Evolutionary conservation across 2,797 vertebrate genomes (phyloP).

Genomic region (Lycodopsis pacificus): DNA sequence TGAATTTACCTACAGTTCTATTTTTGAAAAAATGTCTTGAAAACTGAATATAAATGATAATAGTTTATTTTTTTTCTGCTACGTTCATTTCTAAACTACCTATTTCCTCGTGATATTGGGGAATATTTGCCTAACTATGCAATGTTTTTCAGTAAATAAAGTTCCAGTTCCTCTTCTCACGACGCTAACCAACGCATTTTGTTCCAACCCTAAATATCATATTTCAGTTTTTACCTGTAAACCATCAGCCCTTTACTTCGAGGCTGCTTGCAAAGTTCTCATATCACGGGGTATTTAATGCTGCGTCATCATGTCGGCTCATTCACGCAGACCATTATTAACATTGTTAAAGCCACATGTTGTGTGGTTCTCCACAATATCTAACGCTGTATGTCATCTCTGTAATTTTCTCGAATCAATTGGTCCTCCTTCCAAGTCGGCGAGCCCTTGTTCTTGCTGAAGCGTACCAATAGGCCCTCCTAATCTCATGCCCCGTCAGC

Average conservation of each 20-base stretch:
- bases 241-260: slow-evolving; percentile 27
- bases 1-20: background rate
- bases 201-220: background rate
- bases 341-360: slow-evolving; percentile 1
- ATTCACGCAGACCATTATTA: background rate
- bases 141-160: slow-evolving; percentile 5
- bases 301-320: background rate
- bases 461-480: slow-evolving; percentile 22
- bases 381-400: slow-evolving; percentile 8
- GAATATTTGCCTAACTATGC: slow-evolving; percentile 26
- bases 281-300: background rate
- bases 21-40: slow-evolving; percentile 18
- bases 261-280: background rate
- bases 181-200: slow-evolving; percentile 11
- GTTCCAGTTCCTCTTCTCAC: background rate
- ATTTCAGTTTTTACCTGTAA: slow-evolving; percentile 70
- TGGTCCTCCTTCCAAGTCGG: slow-evolving; percentile 5
- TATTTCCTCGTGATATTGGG: slow-evolving; percentile 28
- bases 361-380: slow-evolving; percentile 12
- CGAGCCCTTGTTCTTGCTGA: slow-evolving; percentile 16
- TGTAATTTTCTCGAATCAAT: slow-evolving; percentile 25
- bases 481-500: slow-evolving; percentile 29
- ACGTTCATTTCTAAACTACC: slow-evolving; percentile 57
- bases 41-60: slow-evolving; percentile 45
- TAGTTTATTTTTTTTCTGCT: slow-evolving; percentile 49